Evolutionary conservation across 2,888 invertebrate species (phyloP), one percentile per base, ranked within the genome.

Genomic region (Drosophila mayaguana): DNA sequence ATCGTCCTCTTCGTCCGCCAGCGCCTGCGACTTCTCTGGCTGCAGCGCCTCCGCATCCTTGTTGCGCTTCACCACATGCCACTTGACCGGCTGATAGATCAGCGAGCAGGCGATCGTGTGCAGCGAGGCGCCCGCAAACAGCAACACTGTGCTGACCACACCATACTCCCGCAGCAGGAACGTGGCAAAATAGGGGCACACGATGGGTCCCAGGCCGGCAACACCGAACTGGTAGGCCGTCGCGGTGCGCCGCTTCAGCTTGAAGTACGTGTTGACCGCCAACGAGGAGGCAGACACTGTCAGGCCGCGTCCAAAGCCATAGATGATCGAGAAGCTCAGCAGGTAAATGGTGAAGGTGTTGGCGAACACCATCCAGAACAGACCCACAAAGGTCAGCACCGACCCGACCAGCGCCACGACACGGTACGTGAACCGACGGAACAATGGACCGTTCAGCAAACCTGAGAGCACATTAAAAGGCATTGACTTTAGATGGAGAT

Each of bases 211-310:
- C 32, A 96, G 89, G 0, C 95, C 96, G 3, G 96, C 96, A 0
- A 95, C 94, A 0, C 96, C 95, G 94, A 96, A 96, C 76, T 95
- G 95, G 61, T 96, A 93, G 0, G 96, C 95, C 0, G 96, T 95
- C 0, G 96, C 96, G 45, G 95, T 93, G 88, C 96, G 94, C 91
- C 96, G 94, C 90, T 95, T 94, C 59, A 95, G 94, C 90, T 95
- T 95, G 93, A 96, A 96, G 91, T 95, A 96, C 4, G 96, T 96
- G 86, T 96, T 96, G 66, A 96, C 92, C 3, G 96, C 96, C 73
- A 96, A 91, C 14, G 95, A 95, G 81, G 95, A 96, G 3, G 96
- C 94, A 0, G 96, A 95, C 85, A 95, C 94, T 43, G 94, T 94
- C 53, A 96, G 94, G 11, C 96, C 96, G 72, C 94, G 94, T 1